Evolutionary conservation across 2,888 invertebrate species (phyloP).

Genomic region (Seira ritae): DNA sequence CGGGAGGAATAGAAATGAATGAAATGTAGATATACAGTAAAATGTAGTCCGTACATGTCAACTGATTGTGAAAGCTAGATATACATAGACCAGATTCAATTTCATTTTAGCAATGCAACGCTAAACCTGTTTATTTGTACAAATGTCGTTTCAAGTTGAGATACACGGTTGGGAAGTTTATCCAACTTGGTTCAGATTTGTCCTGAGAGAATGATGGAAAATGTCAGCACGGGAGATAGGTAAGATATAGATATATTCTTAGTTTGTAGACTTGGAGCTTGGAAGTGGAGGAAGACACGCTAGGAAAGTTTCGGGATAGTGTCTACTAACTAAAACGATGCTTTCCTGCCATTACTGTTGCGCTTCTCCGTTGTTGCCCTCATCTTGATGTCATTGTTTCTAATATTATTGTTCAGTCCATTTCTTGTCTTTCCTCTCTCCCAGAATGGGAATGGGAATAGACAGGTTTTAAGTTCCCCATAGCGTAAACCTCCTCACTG

Average conservation of each 20-base stretch:
- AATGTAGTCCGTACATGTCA: too few species aligned
- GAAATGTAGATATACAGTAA: background rate
- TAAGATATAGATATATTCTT: background rate
- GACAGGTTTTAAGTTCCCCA: slow-evolving; percentile 23
- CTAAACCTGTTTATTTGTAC: background rate
- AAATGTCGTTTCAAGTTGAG: background rate
- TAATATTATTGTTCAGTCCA: slow-evolving; percentile 40
- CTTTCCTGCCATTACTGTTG: slow-evolving; percentile 36
- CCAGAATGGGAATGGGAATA: slow-evolving; percentile 31
- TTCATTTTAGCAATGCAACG: background rate
- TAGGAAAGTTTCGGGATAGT: background rate
- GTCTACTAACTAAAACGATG: background rate
- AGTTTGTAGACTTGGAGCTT: background rate
- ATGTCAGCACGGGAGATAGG: too few species aligned
- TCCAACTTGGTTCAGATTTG: background rate
- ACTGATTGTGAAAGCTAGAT: too few species aligned
- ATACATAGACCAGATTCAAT: too few species aligned
- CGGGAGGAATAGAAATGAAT: background rate
- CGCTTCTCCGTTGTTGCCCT: slow-evolving; percentile 30
- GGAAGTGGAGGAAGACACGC: background rate
- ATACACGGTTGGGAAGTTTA: background rate
- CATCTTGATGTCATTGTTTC: slow-evolving; percentile 49
- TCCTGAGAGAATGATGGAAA: background rate
- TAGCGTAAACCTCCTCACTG: background rate
- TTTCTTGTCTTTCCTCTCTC: background rate